A percentile compares a stretch with the other conserved stretches of the same genome.
Evolutionary conservation across 2,888 invertebrate species (phyloP).

Genomic region (Melinopterus prodromus): DNA sequence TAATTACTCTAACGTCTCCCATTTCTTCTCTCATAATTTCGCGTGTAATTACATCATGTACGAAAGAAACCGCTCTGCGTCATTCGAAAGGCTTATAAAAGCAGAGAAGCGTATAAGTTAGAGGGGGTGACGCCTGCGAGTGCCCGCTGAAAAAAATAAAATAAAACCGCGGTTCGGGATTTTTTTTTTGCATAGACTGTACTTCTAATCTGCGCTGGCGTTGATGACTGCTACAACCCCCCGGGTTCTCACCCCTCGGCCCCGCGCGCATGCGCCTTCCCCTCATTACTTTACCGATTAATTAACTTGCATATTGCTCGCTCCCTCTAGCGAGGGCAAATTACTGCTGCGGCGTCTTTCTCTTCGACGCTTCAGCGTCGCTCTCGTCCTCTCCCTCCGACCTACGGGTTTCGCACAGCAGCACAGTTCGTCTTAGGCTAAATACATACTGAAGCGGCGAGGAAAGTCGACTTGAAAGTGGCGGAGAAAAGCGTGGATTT

Average conservation of each 20-base stretch:
- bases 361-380: slow-evolving; percentile 43
- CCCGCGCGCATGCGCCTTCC: slow-evolving; percentile 59
- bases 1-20: too few relatives aligned
- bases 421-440: neutral
- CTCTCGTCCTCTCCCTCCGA: slow-evolving; percentile 25
- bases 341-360: slow-evolving; percentile 48
- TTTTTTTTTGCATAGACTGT: slow-evolving; percentile 63
- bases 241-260: slow-evolving; percentile 49
- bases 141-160: neutral
- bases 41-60: too few relatives aligned
- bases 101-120: neutral
- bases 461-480: neutral
- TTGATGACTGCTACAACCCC: slow-evolving; percentile 69
- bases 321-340: slow-evolving; percentile 59
- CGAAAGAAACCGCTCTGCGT: too few relatives aligned
- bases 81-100: neutral
- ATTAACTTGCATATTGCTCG: slow-evolving; percentile 63
- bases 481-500: neutral
- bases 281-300: slow-evolving; percentile 64
- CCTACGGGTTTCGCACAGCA: slow-evolving; percentile 10
- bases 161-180: slow-evolving; percentile 33
- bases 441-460: slow-evolving; percentile 4
- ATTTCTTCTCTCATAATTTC: too few relatives aligned
- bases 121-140: neutral
- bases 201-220: slow-evolving; percentile 68